Base-by-base conservation (phyloP, 2,113 vertebrate species). In the Echinops telfairi region DNA sequence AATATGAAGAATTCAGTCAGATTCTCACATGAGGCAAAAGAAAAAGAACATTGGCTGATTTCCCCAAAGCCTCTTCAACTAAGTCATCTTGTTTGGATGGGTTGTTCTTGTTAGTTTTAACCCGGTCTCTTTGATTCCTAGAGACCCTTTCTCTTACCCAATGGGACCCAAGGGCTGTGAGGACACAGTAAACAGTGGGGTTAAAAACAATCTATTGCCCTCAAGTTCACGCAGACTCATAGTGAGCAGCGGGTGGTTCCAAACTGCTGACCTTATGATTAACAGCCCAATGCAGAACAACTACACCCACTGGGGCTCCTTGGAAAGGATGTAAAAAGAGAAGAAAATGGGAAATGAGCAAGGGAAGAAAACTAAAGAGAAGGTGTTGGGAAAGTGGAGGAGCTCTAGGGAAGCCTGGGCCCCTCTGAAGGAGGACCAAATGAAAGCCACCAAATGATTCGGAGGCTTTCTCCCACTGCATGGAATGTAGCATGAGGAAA, bases 331-430 rank as follows among this genome's bases (percentile, higher is more conserved):
- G 53, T 71, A 25, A 33, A 58, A 80, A 83, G 79, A 47, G 9
- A 91, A 90, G 36, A 76, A 19, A 53, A 88, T 9, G 75, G 11
- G 23, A 89, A 95, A 88, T 11, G 47, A 83, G 57, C 31, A 80
- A 53, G 89, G n/a, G 31, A 79, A 92, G 43, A 8, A 81, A 79
- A 62, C 40, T 29, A 31, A 60, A 89, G 57, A 64, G 53, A 82
- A 22, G 25, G 31, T 38, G 22, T 23, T 43, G 25, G 25, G 14
- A 12, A 6, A 20, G 14, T 14, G 57, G 25, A 19, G 11, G 76
- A 40, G 10, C 27, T 47, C 19, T 57, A 38, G 19, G 84, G 88
- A 75, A 62, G 12, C 29, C 43, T 1, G n/a, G 1, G 70, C 3
- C 9, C 20, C 33, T 90, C 58, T 38, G 14, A 53, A 29, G 19